A percentile compares a stretch with the other conserved stretches of the same genome.
These are phyloP conservation scores for Phalanger gymnotis DNA, from an alignment of 2,797 vertebrate genomes.

Conservation along the genomic window DNA sequence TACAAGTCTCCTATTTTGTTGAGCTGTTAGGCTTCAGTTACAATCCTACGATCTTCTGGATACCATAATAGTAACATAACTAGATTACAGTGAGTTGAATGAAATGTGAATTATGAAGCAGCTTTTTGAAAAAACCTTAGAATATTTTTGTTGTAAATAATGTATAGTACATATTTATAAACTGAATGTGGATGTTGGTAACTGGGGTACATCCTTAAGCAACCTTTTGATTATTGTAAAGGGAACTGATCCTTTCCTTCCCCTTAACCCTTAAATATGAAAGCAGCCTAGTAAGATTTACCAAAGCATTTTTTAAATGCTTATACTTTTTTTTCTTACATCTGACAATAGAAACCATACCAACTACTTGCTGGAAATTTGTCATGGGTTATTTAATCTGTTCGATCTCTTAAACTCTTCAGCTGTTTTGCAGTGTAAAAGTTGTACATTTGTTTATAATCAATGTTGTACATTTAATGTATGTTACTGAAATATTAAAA, in stretches of 20 bases:
- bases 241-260: background rate
- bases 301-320: background rate
- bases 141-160: conserved; percentile 55
- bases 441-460: conserved; percentile 81
- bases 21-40: background rate
- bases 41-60: background rate
- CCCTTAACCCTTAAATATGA: background rate
- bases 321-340: background rate
- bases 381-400: conserved; percentile 44
- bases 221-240: background rate
- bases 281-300: background rate
- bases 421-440: conserved; percentile 79
- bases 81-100: conserved; percentile 14
- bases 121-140: background rate
- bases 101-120: conserved; percentile 7
- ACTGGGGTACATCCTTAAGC: background rate
- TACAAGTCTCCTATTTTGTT: background rate
- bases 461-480: conserved; percentile 55
- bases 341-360: background rate
- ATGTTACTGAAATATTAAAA: conserved; percentile 76
- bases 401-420: conserved; percentile 69
- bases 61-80: background rate
- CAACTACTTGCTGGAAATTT: background rate
- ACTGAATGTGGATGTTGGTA: background rate
- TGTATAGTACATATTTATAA: background rate